Evolutionary conservation across 2,888 invertebrate genomes (phyloP).

Genomic region (Caenorhabditis doughertyi): DNA sequence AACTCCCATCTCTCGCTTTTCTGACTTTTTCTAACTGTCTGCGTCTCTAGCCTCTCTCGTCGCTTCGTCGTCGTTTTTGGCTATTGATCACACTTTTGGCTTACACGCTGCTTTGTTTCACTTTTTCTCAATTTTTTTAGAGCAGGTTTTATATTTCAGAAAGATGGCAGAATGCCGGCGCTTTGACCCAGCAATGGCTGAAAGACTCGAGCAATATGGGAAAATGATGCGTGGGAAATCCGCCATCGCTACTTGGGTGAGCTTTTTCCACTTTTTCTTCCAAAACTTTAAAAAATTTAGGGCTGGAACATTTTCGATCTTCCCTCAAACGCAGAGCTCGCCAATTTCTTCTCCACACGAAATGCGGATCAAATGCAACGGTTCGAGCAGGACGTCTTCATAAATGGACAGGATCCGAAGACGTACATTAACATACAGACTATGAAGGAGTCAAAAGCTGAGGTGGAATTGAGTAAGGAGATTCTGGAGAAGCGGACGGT

Average conservation of each 20-base stretch:
- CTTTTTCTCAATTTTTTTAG: not conserved
- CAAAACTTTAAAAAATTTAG: not conserved
- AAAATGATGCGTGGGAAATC: not conserved
- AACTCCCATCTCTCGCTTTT: not conserved
- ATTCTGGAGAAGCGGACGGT: slow-evolving; percentile 15
- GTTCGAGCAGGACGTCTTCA: slow-evolving; percentile 30
- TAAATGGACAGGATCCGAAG: slow-evolving; percentile 30
- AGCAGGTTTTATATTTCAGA: not conserved
- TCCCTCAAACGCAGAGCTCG: slow-evolving; percentile 7
- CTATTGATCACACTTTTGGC: not conserved
- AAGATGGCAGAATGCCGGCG: not conserved
- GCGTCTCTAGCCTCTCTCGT: not conserved
- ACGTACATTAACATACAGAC: slow-evolving; percentile 13
- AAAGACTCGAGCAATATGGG: not conserved
- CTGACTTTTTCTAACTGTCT: not conserved
- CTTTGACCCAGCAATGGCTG: not conserved
- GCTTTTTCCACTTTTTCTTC: not conserved
- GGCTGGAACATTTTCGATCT: slow-evolving; percentile 30
- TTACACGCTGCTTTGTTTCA: not conserved
- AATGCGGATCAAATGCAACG: not conserved
- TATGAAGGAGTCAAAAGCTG: not conserved
- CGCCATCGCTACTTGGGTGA: not conserved
- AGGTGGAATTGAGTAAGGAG: slow-evolving; percentile 8
- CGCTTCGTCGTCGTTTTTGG: not conserved
- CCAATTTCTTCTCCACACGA: slow-evolving; percentile 8